Evolutionary conservation across 2,113 vertebrate genomes (phyloP), one percentile per base, ranked within the genome.

Genomic region (Cyanoramphus novaezelandiae): DNA sequence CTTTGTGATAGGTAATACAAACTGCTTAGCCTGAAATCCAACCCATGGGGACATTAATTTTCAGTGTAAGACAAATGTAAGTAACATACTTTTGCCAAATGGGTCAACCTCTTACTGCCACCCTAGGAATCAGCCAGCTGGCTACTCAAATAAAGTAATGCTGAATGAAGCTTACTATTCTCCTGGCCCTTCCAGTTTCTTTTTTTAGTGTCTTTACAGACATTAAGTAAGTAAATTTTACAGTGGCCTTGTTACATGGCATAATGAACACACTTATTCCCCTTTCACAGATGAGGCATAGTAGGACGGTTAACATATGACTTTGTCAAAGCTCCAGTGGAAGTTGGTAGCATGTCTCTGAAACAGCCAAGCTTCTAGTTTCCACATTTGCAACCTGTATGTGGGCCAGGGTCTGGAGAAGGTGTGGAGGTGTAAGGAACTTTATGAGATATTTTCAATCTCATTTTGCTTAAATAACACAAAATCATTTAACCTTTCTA

Each of bases 71-170:
- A 82, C 82, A 94, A 96, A 86, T 67, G 82, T 71, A 96, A 94
- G 91, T 92, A 72, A 82, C 37, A 64, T 81, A 20, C 82, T 94
- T 91, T 82, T 93, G 77, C 84, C 92, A 96, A 95, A 92, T 94
- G 57, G 90, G 78, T 89, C 95, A 95, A 52, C 31, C 47, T 87
- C 85, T 82, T 83, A 57, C 41, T 85, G 88, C 46, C 67, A 88
- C 52, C n/a, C 27, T 78, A 92, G 82, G 79, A 96, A 93, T 86
- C 65, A 82, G 74, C 62, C 89, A 96, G 53, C 70, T 92, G 84
- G 81, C 76, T 86, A 82, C 71, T 39, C 57, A 92, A 92, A 87
- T 64, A 78, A 93, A 93, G 90, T 79, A 85, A 89, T 64, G 46
- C 29, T 95, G 78, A 88, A 85, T 83, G 90, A 82, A 95, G 57